A percentile compares a stretch with the other conserved stretches of the same genome.
phyloP scores from a whole-genome alignment of 2,888 invertebrate species.

The Dryococelus australis region DNA sequence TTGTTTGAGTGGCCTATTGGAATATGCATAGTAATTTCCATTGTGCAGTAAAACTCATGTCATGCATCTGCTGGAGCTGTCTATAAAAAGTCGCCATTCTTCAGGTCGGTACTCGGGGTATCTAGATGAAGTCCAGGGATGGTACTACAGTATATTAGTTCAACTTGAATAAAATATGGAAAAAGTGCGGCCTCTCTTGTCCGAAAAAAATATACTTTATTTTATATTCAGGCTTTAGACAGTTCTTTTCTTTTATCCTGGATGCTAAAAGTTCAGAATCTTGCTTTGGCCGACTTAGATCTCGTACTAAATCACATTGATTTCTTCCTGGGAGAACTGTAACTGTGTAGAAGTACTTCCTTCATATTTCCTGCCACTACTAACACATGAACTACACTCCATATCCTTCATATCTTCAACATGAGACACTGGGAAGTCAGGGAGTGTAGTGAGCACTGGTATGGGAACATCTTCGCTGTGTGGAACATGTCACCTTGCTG shows the following conservation, averaged over 20 bases:
- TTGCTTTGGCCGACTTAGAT: background rate
- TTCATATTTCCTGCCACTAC: too few relatives aligned
- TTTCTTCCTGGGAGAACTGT: too few relatives aligned
- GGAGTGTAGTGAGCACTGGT: conserved; percentile 25
- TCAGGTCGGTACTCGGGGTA: background rate
- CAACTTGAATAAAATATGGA: background rate
- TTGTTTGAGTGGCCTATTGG: conserved; percentile 32
- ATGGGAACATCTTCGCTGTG: conserved; percentile 22
- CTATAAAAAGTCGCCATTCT: conserved; percentile 19
- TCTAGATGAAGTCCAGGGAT: background rate
- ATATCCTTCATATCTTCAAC: background rate
- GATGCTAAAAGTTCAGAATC: too few relatives aligned
- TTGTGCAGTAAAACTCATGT: background rate
- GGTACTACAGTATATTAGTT: conserved; percentile 19
- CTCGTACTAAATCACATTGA: too few relatives aligned
- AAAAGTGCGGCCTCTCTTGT: too few relatives aligned
- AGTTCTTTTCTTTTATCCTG: background rate
- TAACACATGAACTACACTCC: background rate
- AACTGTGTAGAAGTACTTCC: too few relatives aligned
- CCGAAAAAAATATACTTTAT: background rate
- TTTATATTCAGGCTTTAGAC: background rate
- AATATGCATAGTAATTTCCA: conserved; percentile 26
- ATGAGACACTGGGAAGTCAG: background rate
- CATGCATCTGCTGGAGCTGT: conserved; percentile 4
- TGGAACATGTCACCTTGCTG: conserved; percentile 25